Base-by-base conservation (phyloP, 1,140 invertebrate species). In the Drosophila lowei region DNA sequence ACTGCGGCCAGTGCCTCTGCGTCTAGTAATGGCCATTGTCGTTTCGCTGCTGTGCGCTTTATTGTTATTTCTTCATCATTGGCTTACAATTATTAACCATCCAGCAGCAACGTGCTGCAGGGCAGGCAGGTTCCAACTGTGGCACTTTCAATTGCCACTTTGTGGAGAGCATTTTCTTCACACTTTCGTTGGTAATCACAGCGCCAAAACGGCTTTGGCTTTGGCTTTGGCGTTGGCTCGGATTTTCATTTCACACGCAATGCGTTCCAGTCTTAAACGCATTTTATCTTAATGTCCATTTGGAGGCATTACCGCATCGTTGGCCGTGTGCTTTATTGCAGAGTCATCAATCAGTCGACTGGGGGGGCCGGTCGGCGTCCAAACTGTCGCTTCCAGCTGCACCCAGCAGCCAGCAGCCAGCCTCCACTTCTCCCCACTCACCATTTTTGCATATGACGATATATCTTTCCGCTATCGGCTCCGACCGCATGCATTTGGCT, bases 211-310 rank as follows among this genome's bases (percentile, higher is more conserved):
- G 58, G 44, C 42, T 34, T 6, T 46, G 53, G 50, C 58, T 72
- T 16, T 34, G 16, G 11, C 30, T 34, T 11, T 23, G 21, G 21
- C 21, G 2, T 34, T 34, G 11, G 28, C 44, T 48, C 11, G 41
- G 46, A 63, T 79, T 79, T 79, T 76, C 68, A 34, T 61, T 77
- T 57, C 43, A 54, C 73, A 78, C 81, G 81, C 81, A 78, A 61
- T 67, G 49, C 66, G 52, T 79, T 58, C 59, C 49, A 58, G 44
- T 52, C 65, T 47, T 55, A 38, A 38, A 86, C 80, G 77, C 83
- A 85, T 76, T 81, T 67, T 72, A 66, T 64, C 59, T 81, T 80
- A 81, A 71, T 80, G 81, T 74, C 77, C 81, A 85, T 86, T 81
- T 80, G 68, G 47, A 56, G 61, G 68, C 66, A 85, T 85, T 85